Conservation (phyloP, 2,113 vertebrate genomes). For the Ardeotis arabs region DNA sequence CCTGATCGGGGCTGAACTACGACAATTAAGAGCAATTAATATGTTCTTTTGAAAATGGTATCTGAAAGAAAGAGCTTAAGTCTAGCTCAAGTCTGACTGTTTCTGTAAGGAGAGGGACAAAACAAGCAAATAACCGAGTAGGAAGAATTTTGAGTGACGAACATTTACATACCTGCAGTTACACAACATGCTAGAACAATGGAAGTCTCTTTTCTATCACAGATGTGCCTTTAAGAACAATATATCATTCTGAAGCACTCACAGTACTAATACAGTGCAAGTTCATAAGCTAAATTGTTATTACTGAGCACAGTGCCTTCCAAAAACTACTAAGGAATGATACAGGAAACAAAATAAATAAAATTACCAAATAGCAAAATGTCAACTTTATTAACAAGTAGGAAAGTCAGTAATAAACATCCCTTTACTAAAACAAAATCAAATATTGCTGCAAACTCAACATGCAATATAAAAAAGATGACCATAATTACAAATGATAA, state of each 20-base stretch:
- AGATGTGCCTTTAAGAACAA: not conserved
- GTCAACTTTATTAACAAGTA: not conserved
- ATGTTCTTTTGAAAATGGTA: not conserved
- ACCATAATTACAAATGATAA: not conserved
- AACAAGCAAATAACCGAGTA: not conserved
- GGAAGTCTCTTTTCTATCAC: not conserved
- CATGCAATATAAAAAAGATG: not conserved
- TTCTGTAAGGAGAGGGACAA: not conserved
- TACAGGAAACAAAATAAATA: not conserved
- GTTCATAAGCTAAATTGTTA: not conserved
- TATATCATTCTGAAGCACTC: not conserved
- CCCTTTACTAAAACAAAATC: not conserved
- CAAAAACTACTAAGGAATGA: not conserved
- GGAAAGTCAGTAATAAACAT: not conserved
- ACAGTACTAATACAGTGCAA: not conserved
- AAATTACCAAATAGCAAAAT: not conserved
- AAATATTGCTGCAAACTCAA: not conserved
- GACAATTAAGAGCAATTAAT: not conserved
- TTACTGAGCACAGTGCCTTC: not conserved
- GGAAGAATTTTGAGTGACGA: not conserved
- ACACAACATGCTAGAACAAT: not conserved
- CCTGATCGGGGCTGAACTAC: too few relatives aligned
- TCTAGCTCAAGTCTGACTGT: not conserved
- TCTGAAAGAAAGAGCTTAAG: not conserved
- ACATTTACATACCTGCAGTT: not conserved